Base-by-base conservation (phyloP, 1,140 invertebrate species). In the Melitaea cinxia region DNA sequence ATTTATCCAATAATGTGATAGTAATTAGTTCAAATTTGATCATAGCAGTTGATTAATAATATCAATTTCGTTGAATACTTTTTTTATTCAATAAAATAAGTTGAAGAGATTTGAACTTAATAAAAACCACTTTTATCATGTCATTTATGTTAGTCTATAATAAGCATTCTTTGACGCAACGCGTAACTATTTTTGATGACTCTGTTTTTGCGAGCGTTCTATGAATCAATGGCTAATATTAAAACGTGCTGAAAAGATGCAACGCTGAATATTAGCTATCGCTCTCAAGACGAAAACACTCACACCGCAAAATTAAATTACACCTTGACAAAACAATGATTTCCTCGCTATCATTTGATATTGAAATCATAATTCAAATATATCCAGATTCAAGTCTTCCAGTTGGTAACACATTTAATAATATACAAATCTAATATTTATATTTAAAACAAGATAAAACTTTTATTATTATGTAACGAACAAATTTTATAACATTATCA, bases 161-260 rank as follows among this genome's bases (percentile, higher is more conserved):
- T 65, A 77, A 79, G 58, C 72, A 73, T 73, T 74, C 68, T 82
- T 83, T 86, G 82, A 87, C 82, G 83, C 82, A 85, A 84, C 59
- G 39, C 56, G 62, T 35, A 75, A 75, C 79, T 88, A 90, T 90
- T 88, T 88, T 73, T 53, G 82, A 73, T 75, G 72, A 72, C 56
- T 78, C 70, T 49, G 71, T 73, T 69, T 72, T 78, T 67, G 60
- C 49, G 66, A 65, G 52, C 63, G 64, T 67, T 70, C 64, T 62
- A 80, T 90, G 88, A 90, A 83, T 90, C 88, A 88, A 83, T 73
- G 56, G 58, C 74, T 88, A 88, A 80, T 88, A 80, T 80, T 82
- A 83, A 64, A 72, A 65, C 54, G 30, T 50, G 52, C 39, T 70
- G 73, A 73, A 77, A 81, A 85, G 73, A 75, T 81, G 73, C 75